Evolutionary conservation across 2,113 vertebrate genomes (phyloP), one percentile per base, ranked within the genome.

Genomic region (Hydropotes inermis): DNA sequence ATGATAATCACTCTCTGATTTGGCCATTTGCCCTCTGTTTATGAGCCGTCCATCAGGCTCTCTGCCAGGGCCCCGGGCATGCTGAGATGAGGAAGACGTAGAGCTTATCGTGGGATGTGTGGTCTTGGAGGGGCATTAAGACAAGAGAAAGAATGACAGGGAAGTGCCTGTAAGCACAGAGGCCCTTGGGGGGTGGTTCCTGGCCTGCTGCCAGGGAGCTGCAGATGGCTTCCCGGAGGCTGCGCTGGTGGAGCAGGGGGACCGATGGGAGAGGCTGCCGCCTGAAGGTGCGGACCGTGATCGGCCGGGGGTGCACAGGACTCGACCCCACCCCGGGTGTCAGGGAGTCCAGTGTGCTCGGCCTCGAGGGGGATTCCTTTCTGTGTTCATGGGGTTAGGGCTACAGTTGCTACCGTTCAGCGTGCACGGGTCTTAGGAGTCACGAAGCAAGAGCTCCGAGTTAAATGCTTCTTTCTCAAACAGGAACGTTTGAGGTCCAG

Each of bases 391-490:
- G 50, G n/a, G 19, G 33, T 52, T 15, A 23, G 45, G 52, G 78
- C 64, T 57, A 0, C 3, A n/a, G 1, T 28, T 2, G 3, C 70
- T 36, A 0, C 25, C 1, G 12, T 39, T 43, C 27, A 43, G 2
- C 2, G 1, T 6, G 58, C 12, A 0, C 10, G 0, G 13, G 36
- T 33, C 54, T 52, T 33, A 39, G 54, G 47, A 30, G 13, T 25
- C 61, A 1, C 1, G 28, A 2, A 3, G 0, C 33, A 4, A 0
- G 25, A 70, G 36, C 12, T 81, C 45, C 1, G 0, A 9, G 43
- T 90, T 36, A 52, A 25, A 3, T 9, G 11, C 43, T 60, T 60
- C 12, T 14, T 67, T 50, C 50, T 43, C 45, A 45, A 6, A 84
- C 4, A 21, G 45, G 13, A 60, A 8, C 33, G 33, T 70, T 64